phyloP scores from a whole-genome alignment of 2,113 vertebrate genomes.

The Puntigrus tetrazona region DNA sequence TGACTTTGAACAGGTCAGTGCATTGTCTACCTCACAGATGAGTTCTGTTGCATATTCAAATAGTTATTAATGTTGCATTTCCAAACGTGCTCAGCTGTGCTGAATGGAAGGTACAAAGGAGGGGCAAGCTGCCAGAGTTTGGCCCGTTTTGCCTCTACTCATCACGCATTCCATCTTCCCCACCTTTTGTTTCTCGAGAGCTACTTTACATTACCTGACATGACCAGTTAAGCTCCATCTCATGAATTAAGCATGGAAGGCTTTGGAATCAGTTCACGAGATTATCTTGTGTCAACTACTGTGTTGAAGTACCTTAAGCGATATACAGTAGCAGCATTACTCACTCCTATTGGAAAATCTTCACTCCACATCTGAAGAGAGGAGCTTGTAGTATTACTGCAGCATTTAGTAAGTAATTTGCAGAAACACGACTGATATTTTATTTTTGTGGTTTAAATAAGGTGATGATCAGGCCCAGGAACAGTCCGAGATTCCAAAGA shows the following conservation, averaged over 20 bases:
- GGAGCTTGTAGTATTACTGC: conserved; percentile 13
- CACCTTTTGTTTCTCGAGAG: conserved; percentile 44
- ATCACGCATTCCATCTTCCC: conserved; percentile 22
- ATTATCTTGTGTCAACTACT: conserved; percentile 23
- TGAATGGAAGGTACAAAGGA: conserved; percentile 33
- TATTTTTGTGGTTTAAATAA: conserved; percentile 3
- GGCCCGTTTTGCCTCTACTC: conserved; percentile 19
- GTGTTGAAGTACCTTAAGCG: conserved; percentile 22
- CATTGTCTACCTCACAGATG: conserved; percentile 37
- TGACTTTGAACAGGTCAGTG: conserved; percentile 35
- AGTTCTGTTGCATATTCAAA: conserved; percentile 48
- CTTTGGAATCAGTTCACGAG: conserved; percentile 16
- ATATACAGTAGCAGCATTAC: conserved; percentile 27
- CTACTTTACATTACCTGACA: conserved; percentile 44
- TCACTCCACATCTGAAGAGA: conserved; percentile 46
- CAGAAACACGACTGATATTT: background rate
- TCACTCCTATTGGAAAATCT: conserved; percentile 33
- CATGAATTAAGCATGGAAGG: conserved; percentile 45
- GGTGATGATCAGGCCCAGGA: conserved; percentile 55
- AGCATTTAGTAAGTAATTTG: background rate
- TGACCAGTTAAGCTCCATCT: conserved; percentile 24
- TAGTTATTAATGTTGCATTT: conserved; percentile 40
- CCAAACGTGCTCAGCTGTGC: conserved; percentile 39
- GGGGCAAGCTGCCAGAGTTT: conserved; percentile 37
- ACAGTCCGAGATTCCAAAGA: conserved; percentile 61